These are phyloP conservation scores for Eupithecia subfuscata DNA, from an alignment of 2,888 invertebrate genomes.

Conservation along the genomic window DNA sequence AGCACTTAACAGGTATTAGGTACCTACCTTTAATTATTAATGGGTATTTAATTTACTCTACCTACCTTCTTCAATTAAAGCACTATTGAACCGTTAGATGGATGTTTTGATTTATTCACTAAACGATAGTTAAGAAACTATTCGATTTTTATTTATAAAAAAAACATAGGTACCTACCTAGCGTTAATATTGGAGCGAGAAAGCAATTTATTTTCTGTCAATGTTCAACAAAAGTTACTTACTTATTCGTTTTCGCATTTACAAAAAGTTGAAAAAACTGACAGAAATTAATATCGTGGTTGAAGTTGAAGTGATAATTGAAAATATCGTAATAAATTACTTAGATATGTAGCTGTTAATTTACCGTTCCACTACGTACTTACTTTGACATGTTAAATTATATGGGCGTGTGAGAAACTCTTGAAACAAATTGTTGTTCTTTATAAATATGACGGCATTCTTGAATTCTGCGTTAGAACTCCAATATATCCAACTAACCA, in stretches of 20 bases:
- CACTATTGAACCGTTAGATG: too few relatives aligned
- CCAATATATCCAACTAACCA: slow-evolving; percentile 67
- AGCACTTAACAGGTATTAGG: neutral
- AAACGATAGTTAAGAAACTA: too few relatives aligned
- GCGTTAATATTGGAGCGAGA: neutral
- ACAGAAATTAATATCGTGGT: neutral
- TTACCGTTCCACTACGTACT: slow-evolving; percentile 46
- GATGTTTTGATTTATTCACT: neutral
- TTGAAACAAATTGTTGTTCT: slow-evolving; percentile 51
- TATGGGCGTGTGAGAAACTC: slow-evolving; percentile 54
- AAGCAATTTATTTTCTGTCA: slow-evolving; percentile 4
- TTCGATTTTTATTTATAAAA: neutral
- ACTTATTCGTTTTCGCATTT: neutral
- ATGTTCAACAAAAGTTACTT: neutral
- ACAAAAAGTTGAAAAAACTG: neutral
- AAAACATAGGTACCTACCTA: too few relatives aligned
- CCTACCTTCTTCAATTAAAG: neutral
- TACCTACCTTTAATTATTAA: too few relatives aligned
- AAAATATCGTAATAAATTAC: neutral
- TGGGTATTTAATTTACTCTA: neutral
- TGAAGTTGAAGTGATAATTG: neutral
- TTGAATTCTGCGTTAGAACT: slow-evolving; percentile 57
- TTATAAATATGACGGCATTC: slow-evolving; percentile 52
- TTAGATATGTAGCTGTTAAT: neutral
- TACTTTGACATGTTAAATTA: slow-evolving; percentile 57